Evolutionary conservation across 2,888 invertebrate genomes (phyloP), one percentile per base, ranked within the genome.

Genomic region (Dastarcus helophoroides): DNA sequence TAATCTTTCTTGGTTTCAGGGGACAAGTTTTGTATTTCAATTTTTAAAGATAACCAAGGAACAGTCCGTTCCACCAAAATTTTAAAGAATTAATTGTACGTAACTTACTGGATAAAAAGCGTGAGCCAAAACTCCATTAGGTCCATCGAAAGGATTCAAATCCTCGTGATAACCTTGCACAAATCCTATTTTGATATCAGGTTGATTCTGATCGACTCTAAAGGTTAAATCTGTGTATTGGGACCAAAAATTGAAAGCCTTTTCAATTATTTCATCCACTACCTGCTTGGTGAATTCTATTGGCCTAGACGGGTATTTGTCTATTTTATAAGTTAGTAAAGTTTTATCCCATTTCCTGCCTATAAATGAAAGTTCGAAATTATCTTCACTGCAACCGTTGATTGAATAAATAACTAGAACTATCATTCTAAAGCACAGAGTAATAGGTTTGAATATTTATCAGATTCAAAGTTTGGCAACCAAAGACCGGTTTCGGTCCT

Each of bases 61-160:
- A n/a, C n/a, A n/a, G n/a, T n/a, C n/a, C n/a, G n/a, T n/a, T n/a
- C n/a, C n/a, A n/a, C n/a, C n/a, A n/a, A n/a, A n/a, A n/a, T n/a
- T n/a, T n/a, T n/a, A n/a, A n/a, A n/a, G n/a, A n/a, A n/a, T n/a
- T n/a, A n/a, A n/a, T n/a, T n/a, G n/a, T n/a, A n/a, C n/a, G n/a
- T n/a, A 17, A 33, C 33, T 29, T 15, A 33, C 33, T 14, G 33
- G 33, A 17, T 29, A 33, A 13, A 28, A 28, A 2, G 33, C 33
- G 14, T 33, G 33, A 8, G 28, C 33, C n/a, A 33, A 23, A 14
- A 33, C 10, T n/a, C 28, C 28, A 4, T 21, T 29, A 17, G 33
- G 33, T 4, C 33, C 33, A 10, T 28, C 28, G 17, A 33, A 33
- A 11, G 33, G 14, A 2, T 19, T 24, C 2, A 29, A 28, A 13